Base-by-base conservation (phyloP, 2,797 vertebrate species). In the Sebastes umbrosus region DNA sequence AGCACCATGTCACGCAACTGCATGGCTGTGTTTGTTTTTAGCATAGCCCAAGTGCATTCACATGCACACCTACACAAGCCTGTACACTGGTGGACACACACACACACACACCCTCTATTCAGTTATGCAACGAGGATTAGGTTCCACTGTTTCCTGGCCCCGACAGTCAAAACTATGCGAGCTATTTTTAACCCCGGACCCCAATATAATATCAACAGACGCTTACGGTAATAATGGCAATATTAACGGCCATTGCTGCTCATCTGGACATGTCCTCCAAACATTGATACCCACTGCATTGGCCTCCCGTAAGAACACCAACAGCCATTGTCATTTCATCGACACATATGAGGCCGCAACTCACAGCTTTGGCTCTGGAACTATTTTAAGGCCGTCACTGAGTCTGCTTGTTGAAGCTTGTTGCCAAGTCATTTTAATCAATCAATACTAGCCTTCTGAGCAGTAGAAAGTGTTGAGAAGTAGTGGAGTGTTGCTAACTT, bases 81-180 rank as follows among this genome's bases (percentile, higher is more conserved):
- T 18, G 29, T 60, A 60, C 77, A 69, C 36, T 63, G 24, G 34
- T 43, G n/a, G 58, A 70, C 83, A 75, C 84, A 69, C 39, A 43
- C 32, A 52, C 22, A 4, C n/a, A 77, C 60, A 83, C 75, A 73
- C 82, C 36, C 69, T 83, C 69, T 32, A 25, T 68, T 81, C 70
- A 76, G 88, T 94, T 94, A 94, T 92, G 78, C 91, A 95, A 94
- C 84, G 79, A 16, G 93, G 93, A 93, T 95, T 94, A 94, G 39
- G 77, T 65, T 74, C 73, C 77, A 73, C 75, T 87, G 69, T 84
- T 87, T 79, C 18, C 59, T 77, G 91, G 90, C 87, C 87, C 87
- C 82, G 67, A 82, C 87, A 86, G 77, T 93, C 68, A 84, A 92
- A 94, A 94, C 93, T 84, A 43, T 18, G 31, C 11, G 6, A 69